Conservation (phyloP, 1,140 invertebrate genomes). For the Camponotus pennsylvanicus region DNA sequence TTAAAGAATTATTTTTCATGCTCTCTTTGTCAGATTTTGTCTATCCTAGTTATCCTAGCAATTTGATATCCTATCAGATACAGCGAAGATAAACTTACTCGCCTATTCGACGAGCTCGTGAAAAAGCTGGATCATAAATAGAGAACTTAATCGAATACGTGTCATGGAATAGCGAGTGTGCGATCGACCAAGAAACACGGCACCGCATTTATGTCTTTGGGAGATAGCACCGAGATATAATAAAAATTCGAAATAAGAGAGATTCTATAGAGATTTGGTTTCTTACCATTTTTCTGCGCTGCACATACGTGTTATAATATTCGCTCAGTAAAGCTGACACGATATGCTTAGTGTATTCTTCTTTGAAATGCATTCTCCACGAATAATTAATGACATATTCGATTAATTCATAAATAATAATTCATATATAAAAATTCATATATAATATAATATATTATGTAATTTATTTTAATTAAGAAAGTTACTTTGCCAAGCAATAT, state of each 20-base stretch:
- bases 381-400: too few relatives aligned
- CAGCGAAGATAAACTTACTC: neutral
- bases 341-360: too few relatives aligned
- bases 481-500: too few relatives aligned
- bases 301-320: too few relatives aligned
- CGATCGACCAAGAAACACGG: conserved; percentile 44
- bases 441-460: too few relatives aligned
- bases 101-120: neutral
- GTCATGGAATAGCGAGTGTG: conserved; percentile 32
- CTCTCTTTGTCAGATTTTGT: conserved; percentile 11
- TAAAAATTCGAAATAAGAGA: conserved; percentile 13
- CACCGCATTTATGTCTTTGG: conserved; percentile 26
- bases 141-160: conserved; percentile 66
- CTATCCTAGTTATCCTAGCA: neutral
- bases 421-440: too few relatives aligned
- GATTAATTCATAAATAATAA: too few relatives aligned
- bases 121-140: conserved; percentile 48
- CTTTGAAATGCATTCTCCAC: too few relatives aligned
- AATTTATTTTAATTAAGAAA: too few relatives aligned
- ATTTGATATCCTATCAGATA: conserved; percentile 12
- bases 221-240: neutral
- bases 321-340: too few relatives aligned
- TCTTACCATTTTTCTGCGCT: too few relatives aligned
- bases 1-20: conserved; percentile 19
- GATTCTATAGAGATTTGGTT: neutral